Base-by-base conservation (phyloP, 1,140 invertebrate genomes). In the Ceratosolen fusciceps region DNA sequence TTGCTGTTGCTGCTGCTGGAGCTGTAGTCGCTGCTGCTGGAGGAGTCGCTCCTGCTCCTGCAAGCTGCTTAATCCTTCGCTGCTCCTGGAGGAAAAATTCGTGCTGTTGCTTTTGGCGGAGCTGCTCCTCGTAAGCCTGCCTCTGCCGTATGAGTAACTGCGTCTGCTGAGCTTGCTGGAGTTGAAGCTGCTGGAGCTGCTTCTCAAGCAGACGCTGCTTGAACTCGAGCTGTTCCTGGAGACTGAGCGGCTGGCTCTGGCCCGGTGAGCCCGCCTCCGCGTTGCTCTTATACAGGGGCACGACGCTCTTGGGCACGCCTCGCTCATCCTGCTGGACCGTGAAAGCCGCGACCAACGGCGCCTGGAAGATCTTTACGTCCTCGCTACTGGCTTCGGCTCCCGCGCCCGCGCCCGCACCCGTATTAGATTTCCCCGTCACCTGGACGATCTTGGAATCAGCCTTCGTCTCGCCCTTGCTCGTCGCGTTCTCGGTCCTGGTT, bases 281-380 rank as follows among this genome's bases (percentile, higher is more conserved):
- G 3, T 79, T 77, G 0, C 87, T 87, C 77, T 90, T 88, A 80
- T 90, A 91, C 73, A 95, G 92, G 2, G 95, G 95, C 74, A 95
- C 93, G 2, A 96, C 94, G 85, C 93, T 95, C 80, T 94, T 94
- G 0, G 95, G 94, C 24, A 94, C 84, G 1, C 95, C 95, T 39
- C 91, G 90, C 70, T 93, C 94, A 83, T 96, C 95, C 86, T 96
- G 94, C 82, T 96, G 94, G 2, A 96, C 94, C 0, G 95, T 96
- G 83, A 96, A 96, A 0, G 95, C 95, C 1, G 95, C 94, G 0
- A 96, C 93, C 43, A 96, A 84, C 0, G 95, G 95, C 8, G 95
- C 95, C 81, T 93, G 93, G 84, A 94, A 95, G 67, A 96, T 95
- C 85, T 95, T 95, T 16, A 96, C 94, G 74, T 95, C 94, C 82